Evolutionary conservation across 2,797 vertebrate genomes (phyloP), one percentile per base, ranked within the genome.

Genomic region (Characodon lateralis): DNA sequence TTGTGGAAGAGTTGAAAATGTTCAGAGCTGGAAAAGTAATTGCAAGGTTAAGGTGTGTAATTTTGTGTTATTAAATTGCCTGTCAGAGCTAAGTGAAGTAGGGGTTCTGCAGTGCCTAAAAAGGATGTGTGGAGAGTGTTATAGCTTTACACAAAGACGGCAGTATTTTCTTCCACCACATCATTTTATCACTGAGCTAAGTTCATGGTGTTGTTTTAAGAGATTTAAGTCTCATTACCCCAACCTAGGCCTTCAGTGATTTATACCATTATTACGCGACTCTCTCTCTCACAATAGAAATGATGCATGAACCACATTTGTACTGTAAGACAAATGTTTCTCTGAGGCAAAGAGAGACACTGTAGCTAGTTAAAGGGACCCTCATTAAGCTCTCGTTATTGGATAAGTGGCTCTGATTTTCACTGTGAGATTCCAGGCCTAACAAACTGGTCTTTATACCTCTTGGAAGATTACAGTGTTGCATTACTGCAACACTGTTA

Each of bases 371-470:
- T 95, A 95, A 94, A 94, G 93, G 93, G 91, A 92, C 93, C 94
- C 94, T 95, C 94, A 95, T 96, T 95, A 95, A 92, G 92, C 91
- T 94, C 94, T 94, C 92, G 94, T 95, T 95, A 95, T 92, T 94
- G 94, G 93, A 94, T 95, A 96, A 95, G 94, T 95, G 95, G 91
- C 91, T 94, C 93, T 94, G 94, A 94, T 96, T 95, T 95, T 94
- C 93, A 92, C 90, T 82, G 90, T 88, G 91, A 94, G 94, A 95
- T 92, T 93, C 93, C 89, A 90, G 88, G 90, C 92, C 91, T 93
- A 91, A 90, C 93, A 93, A 92, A 89, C 93, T 92, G 94, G 90
- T 93, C 92, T 95, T 94, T 94, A 92, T 94, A 91, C 90, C 93
- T 91, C 94, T 94, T 89, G 78, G 86, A 93, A 94, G 92, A 95